Evolutionary conservation across 2,888 invertebrate species (phyloP), one percentile per base, ranked within the genome.

Genomic region (Acleris cristana): DNA sequence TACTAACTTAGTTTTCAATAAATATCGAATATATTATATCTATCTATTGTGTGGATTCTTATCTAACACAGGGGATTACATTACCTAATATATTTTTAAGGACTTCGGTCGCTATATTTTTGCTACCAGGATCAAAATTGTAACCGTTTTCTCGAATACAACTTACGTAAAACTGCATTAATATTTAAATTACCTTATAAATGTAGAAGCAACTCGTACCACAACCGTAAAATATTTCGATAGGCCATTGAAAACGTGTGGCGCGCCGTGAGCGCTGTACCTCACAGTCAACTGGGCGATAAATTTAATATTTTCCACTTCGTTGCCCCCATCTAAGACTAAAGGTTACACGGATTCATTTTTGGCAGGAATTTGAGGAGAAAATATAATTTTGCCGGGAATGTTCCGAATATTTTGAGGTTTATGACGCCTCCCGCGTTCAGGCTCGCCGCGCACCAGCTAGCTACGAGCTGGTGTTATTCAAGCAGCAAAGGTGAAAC

Each of bases 351-450:
- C 51, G 54, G 57, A 64, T 64, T 58, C 57, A 64, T 64, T 58
- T 64, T 52, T n/a, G 40, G 57, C 45, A 30, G 44, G 30, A 26
- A 14, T 60, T 65, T 55, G 8, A 23, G 5, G 44, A 44, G 21
- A 21, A 12, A 40, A 44, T 53, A 53, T 53, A 53, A 51, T 12
- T 51, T 18, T 53, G 45, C 57, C 56, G 45, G 44, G 34, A 62
- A 18, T 16, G 4, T 16, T 49, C 54, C 34, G 34, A 48, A 60
- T 52, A 57, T 60, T 51, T 23, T 74, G 72, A 72, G 73, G 71
- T 76, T 76, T 79, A 79, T 77, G 77, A 76, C 69, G 73, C 67
- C 52, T 72, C 40, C 63, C 65, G 69, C 71, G 79, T 81, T 78
- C 73, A 75, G 73, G 70, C 74, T 74, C 76, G 77, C 77, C 72